These are phyloP conservation scores for Bombus balteatus DNA, from an alignment of 1,140 invertebrate genomes.

Conservation along the genomic window DNA sequence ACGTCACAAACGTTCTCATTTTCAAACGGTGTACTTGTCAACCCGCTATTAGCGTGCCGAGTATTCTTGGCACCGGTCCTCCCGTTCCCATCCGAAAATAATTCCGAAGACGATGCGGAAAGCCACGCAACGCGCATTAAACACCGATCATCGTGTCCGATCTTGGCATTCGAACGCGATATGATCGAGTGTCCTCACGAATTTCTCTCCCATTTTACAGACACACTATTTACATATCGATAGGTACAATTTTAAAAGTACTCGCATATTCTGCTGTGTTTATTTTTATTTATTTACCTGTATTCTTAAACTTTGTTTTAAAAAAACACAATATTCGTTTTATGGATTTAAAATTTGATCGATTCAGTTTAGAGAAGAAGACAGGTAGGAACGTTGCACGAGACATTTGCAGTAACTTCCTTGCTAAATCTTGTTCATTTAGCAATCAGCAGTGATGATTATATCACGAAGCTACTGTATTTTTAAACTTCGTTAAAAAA, in stretches of 20 bases:
- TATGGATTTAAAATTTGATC: too few relatives aligned
- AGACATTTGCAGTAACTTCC: too few relatives aligned
- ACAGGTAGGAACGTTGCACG: too few relatives aligned
- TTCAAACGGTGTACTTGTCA: slow-evolving; percentile 20
- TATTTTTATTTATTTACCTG: too few relatives aligned
- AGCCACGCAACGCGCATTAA: slow-evolving; percentile 6
- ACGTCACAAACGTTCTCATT: slow-evolving; percentile 16
- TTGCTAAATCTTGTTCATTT: too few relatives aligned
- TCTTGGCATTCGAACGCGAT: slow-evolving; percentile 5
- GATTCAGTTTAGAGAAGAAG: too few relatives aligned
- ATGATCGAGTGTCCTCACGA: neutral
- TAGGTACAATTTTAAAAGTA: neutral
- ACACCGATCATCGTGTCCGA: slow-evolving; percentile 7
- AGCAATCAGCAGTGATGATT: too few relatives aligned
- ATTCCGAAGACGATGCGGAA: neutral
- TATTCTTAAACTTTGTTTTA: too few relatives aligned
- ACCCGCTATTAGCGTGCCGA: slow-evolving; percentile 7
- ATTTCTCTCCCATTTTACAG: neutral
- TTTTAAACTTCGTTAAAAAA: too few relatives aligned
- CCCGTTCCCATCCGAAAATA: slow-evolving; percentile 2
- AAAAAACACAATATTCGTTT: too few relatives aligned
- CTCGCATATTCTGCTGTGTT: neutral
- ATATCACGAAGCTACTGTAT: too few relatives aligned
- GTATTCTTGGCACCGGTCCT: slow-evolving; percentile 6
- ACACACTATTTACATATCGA: neutral